Evolutionary conservation across 2,797 vertebrate genomes (phyloP).

Genomic region (Lepus townsendii): DNA sequence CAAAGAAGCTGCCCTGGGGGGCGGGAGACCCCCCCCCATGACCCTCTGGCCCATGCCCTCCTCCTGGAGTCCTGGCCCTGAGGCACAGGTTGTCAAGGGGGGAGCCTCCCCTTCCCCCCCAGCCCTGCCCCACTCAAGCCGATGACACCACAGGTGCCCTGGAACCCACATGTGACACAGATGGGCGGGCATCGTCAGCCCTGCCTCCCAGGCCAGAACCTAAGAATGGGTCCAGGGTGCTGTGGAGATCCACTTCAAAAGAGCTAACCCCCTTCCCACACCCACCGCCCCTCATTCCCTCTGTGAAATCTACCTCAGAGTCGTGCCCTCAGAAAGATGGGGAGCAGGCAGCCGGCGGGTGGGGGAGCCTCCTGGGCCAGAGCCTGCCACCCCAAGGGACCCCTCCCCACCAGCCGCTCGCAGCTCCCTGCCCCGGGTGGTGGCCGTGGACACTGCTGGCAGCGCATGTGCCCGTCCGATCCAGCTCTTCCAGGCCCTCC

Average conservation of each 20-base stretch:
- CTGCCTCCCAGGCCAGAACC: constrained; percentile 65
- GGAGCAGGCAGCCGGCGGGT: constrained; percentile 70
- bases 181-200: constrained; percentile 54
- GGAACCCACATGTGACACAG: constrained; percentile 39
- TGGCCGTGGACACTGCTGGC: constrained; percentile 33
- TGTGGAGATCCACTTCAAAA: constrained; percentile 80
- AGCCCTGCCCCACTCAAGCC: background rate
- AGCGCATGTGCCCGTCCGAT: constrained; percentile 75
- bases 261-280: constrained; percentile 71
- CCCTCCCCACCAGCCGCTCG: constrained; percentile 51
- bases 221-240: constrained; percentile 73
- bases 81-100: constrained; percentile 47
- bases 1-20: constrained; percentile 45
- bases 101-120: background rate
- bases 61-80: background rate
- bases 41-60: background rate
- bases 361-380: constrained; percentile 67
- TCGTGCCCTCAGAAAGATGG: constrained; percentile 82
- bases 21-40: background rate
- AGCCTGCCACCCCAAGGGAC: constrained; percentile 57
- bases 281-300: constrained; percentile 67
- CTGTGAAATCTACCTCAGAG: constrained; percentile 90
- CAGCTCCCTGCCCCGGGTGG: background rate
- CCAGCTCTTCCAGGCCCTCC: constrained; percentile 76
- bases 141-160: constrained; percentile 33